These are phyloP conservation scores for Idris sp. DNA, from an alignment of 1,140 invertebrate genomes.

Conservation along the genomic window DNA sequence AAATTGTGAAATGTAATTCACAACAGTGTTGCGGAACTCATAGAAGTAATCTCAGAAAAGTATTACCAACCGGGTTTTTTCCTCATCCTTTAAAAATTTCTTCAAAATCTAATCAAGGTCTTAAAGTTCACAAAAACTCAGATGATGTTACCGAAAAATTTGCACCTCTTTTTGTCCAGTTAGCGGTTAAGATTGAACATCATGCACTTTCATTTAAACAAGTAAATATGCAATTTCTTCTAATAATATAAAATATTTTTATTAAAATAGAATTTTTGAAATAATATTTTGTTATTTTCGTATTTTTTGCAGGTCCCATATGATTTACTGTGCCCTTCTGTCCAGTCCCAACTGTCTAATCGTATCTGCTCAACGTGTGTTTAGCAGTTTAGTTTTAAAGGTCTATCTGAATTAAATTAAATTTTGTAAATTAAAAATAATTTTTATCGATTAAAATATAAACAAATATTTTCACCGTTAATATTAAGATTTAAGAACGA, in stretches of 20 bases:
- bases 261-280: too few relatives aligned
- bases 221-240: too few relatives aligned
- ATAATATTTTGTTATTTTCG: too few relatives aligned
- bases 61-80: slow-evolving; percentile 11
- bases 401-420: too few relatives aligned
- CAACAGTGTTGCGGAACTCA: slow-evolving; percentile 3
- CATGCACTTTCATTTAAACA: not conserved
- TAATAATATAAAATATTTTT: too few relatives aligned
- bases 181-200: slow-evolving; percentile 2
- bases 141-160: not conserved
- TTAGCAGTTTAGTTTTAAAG: too few relatives aligned
- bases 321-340: not conserved
- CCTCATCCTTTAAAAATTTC: slow-evolving; percentile 15
- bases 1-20: too few relatives aligned
- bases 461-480: too few relatives aligned
- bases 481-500: too few relatives aligned
- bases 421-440: too few relatives aligned
- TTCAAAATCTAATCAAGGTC: slow-evolving; percentile 1
- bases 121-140: not conserved
- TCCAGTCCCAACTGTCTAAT: not conserved
- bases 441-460: too few relatives aligned
- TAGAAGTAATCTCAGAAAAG: slow-evolving; percentile 7
- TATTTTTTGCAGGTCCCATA: slow-evolving; percentile 3
- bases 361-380: not conserved
- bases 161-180: slow-evolving; percentile 2